A percentile compares a stretch with the other conserved stretches of the same genome.
phyloP scores from a whole-genome alignment of 53 echinoderm and acorn worm species.

The Apostichopus leukothele region DNA sequence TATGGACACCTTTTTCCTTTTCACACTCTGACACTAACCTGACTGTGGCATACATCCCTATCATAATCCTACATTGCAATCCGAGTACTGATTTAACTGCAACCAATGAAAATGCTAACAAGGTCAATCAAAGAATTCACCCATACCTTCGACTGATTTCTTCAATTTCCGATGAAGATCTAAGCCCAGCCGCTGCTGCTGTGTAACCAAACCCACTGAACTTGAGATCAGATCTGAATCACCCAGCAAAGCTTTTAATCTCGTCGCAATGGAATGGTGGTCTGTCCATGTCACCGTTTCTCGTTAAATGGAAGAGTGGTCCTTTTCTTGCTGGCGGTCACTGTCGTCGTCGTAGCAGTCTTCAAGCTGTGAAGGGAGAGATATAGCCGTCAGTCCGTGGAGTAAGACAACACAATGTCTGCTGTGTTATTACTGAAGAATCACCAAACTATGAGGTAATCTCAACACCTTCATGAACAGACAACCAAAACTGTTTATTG shows the following conservation, averaged over 20 bases:
- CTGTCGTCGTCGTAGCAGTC: background rate
- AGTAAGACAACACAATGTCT: background rate
- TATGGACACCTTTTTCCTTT: background rate
- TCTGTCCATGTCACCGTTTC: background rate
- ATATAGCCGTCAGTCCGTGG: background rate
- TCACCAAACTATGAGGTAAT: no score
- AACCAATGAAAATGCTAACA: background rate
- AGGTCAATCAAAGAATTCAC: conserved; percentile 6
- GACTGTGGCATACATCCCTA: background rate
- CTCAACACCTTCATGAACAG: no score
- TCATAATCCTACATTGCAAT: conserved; percentile 23
- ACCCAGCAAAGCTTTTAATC: conserved; percentile 7
- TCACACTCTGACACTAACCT: background rate
- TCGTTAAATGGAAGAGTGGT: background rate
- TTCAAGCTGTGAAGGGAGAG: background rate
- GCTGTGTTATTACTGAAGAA: no score
- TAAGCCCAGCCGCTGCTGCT: background rate
- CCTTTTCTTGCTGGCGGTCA: background rate
- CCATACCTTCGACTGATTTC: conserved; percentile 18
- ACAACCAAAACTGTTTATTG: no score
- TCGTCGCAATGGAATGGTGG: background rate
- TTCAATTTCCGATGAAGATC: background rate
- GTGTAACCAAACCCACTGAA: background rate
- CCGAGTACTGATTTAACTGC: conserved; percentile 4
- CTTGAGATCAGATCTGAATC: conserved; percentile 27